A percentile compares a stretch with the other conserved stretches of the same genome.
These are phyloP conservation scores for Carettochelys insculpta DNA, from an alignment of 2,113 vertebrate species.

Conservation along the genomic window DNA sequence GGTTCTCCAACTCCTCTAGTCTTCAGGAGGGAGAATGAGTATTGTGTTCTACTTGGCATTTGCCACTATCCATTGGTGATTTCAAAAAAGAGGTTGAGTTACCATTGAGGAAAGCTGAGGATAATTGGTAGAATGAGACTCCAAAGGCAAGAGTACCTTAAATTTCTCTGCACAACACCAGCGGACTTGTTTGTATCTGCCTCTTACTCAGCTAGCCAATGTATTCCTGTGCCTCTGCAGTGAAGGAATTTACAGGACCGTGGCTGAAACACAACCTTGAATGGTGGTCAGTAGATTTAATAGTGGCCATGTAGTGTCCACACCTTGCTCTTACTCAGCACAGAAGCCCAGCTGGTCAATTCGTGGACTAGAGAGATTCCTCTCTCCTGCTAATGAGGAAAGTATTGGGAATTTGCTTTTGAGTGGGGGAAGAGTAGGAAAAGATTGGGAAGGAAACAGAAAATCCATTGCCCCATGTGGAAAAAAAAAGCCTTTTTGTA, in stretches of 20 bases:
- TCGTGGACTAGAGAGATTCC: conserved; percentile 31
- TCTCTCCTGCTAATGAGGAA: background rate
- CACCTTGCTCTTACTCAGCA: background rate
- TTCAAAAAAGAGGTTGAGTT: background rate
- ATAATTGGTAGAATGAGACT: background rate
- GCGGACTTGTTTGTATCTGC: background rate
- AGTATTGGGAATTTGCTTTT: background rate
- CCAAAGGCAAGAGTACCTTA: background rate
- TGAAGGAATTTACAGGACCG: background rate
- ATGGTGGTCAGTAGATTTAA: background rate
- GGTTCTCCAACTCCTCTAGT: too few species aligned
- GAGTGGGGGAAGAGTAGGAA: background rate
- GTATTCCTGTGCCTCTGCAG: background rate
- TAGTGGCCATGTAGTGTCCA: background rate
- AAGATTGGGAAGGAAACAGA: background rate
- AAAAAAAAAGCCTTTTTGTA: background rate
- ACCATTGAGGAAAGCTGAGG: background rate
- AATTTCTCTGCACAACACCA: background rate
- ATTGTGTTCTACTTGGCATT: too few species aligned
- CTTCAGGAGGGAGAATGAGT: too few species aligned
- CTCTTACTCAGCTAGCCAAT: background rate
- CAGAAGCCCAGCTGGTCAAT: too few species aligned
- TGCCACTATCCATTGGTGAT: too few species aligned
- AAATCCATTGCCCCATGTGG: background rate
- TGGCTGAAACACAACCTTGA: background rate